These are phyloP conservation scores for Aulostomus chinensis DNA, from an alignment of 2,797 vertebrate species.

Conservation along the genomic window DNA sequence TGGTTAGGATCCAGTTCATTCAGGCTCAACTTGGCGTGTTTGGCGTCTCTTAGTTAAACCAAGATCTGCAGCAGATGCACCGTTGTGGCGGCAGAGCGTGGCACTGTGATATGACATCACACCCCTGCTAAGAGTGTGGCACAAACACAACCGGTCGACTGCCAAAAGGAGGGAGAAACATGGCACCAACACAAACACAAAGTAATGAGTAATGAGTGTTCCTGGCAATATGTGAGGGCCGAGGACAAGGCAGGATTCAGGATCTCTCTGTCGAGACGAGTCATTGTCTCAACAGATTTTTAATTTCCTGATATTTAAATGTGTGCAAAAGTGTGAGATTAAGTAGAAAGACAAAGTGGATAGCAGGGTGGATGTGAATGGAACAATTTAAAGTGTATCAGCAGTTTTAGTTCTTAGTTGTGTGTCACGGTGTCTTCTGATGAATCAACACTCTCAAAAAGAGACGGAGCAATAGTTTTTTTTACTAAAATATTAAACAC, in stretches of 20 bases:
- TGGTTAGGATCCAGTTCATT: slow-evolving; percentile 29
- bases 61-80: slow-evolving; percentile 68
- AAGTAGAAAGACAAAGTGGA: slow-evolving; percentile 7
- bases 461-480: too few relatives aligned
- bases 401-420: neutral
- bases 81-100: slow-evolving; percentile 50
- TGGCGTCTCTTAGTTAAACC: slow-evolving; percentile 31
- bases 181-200: slow-evolving; percentile 48
- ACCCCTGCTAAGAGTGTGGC: slow-evolving; percentile 75
- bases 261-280: slow-evolving; percentile 23
- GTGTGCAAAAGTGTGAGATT: slow-evolving; percentile 17
- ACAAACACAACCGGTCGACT: slow-evolving; percentile 62
- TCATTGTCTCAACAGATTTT: slow-evolving; percentile 27
- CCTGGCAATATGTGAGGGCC: slow-evolving; percentile 13
- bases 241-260: slow-evolving; percentile 21
- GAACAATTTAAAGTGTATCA: too few relatives aligned
- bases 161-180: slow-evolving; percentile 58
- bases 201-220: slow-evolving; percentile 48
- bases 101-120: slow-evolving; percentile 74
- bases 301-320: slow-evolving; percentile 36
- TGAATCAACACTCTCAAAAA: too few relatives aligned
- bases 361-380: too few relatives aligned
- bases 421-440: neutral
- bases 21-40: slow-evolving; percentile 34
- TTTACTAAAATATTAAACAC: too few relatives aligned